phyloP scores from a whole-genome alignment of 2,888 invertebrate genomes.

The Ichneumoninae sp. region DNA sequence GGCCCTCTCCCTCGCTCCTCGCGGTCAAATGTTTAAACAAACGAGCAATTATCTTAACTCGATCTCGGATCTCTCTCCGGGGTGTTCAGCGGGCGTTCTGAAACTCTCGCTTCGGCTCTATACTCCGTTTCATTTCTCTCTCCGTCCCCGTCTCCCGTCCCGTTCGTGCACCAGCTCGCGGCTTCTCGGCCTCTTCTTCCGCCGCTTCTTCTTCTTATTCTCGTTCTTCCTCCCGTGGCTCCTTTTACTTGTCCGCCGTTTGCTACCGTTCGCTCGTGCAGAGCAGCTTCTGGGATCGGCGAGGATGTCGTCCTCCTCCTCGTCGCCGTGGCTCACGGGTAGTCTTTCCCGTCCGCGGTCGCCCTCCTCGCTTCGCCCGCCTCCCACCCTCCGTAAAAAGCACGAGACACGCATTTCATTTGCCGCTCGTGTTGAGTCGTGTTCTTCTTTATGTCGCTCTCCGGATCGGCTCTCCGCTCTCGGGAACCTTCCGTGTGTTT shows the following conservation, averaged over 20 bases:
- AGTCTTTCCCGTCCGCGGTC: slow-evolving; percentile 28
- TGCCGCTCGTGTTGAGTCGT: slow-evolving; percentile 78
- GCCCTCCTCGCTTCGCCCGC: slow-evolving; percentile 19
- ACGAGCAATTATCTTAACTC: slow-evolving; percentile 84
- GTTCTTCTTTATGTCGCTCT: slow-evolving; percentile 76
- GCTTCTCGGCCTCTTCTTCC: slow-evolving; percentile 29
- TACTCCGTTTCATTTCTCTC: slow-evolving; percentile 52
- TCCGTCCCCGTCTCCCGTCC: slow-evolving; percentile 48
- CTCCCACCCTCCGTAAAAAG: slow-evolving; percentile 74
- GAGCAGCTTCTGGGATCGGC: slow-evolving; percentile 58
- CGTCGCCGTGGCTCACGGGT: slow-evolving; percentile 52
- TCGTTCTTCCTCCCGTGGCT: slow-evolving; percentile 40
- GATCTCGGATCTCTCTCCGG: slow-evolving; percentile 79
- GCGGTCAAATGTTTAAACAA: slow-evolving; percentile 83
- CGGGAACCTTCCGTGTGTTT: slow-evolving; percentile 2
- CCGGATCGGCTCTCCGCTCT: slow-evolving; percentile 51
- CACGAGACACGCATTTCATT: slow-evolving; percentile 81
- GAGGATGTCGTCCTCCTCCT: slow-evolving; percentile 72
- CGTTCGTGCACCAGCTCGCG: neutral
- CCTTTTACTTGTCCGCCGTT: slow-evolving; percentile 54
- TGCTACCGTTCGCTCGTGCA: slow-evolving; percentile 60
- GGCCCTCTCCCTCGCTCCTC: slow-evolving; percentile 57
- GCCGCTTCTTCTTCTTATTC: slow-evolving; percentile 56
- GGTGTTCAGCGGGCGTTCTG: slow-evolving; percentile 69
- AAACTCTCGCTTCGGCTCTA: slow-evolving; percentile 40